Evolutionary conservation across 2,797 vertebrate genomes (phyloP), one percentile per base, ranked within the genome.

Genomic region (Vultur gryphus): DNA sequence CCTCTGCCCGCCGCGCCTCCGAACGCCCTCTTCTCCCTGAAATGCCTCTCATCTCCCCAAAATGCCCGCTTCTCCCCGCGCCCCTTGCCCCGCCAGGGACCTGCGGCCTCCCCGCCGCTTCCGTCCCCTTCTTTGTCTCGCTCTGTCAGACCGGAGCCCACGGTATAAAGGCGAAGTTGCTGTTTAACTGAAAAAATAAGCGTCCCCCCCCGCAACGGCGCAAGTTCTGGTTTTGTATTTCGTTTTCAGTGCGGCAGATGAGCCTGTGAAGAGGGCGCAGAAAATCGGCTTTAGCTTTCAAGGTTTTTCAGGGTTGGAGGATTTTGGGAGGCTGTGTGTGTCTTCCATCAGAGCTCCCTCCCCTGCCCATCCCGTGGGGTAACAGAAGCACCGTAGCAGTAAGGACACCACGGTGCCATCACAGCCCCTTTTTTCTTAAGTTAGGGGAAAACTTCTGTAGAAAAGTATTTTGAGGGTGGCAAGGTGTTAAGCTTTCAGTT

Each of bases 301-400:
- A 13, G 17, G 14, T 28, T 81, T 28, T 81, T 24, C 10, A 2
- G 16, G 13, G 5, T 2, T 37, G 10, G 33, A 19, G 29, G 17
- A 4, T 17, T 54, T n/a, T 11, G 39, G 44, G 52, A 49, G 29
- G 41, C 11, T 0, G 10, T 3, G 43, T 16, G n/a, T 23, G 17
- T 15, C 19, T n/a, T 21, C 8, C 12, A 0, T 4, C 2, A 3
- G 37, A 17, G 9, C 23, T 46, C 33, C 11, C 54, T 43, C 24
- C 20, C 3, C 4, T 21, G 41, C 21, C n/a, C 0, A 2, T 11
- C 31, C 20, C 2, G 0, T 24, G 4, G 2, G 6, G 4, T 43
- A 7, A 15, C 17, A 41, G 58, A n/a, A 49, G 29, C 15, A 13
- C 35, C 7, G 0, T 6, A 41, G 65, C 26, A 6, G 23, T 11